Evolutionary conservation across 2,888 invertebrate species (phyloP), one percentile per base, ranked within the genome.

Genomic region (Boloria selene): DNA sequence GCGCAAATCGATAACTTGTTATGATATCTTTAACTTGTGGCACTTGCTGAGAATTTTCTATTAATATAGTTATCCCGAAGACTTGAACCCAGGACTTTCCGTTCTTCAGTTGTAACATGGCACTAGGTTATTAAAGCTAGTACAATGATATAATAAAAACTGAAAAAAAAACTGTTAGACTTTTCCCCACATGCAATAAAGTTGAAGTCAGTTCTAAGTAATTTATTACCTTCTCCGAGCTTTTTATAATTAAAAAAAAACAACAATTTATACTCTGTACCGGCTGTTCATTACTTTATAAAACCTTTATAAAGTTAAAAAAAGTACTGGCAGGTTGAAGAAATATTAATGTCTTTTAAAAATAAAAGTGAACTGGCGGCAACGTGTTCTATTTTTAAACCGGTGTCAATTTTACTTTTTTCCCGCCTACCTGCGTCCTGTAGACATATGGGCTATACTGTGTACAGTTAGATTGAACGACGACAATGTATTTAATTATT

Each of bases 361-460:
- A 80, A 83, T 77, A 79, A 76, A 76, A 66, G 72, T 72, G 71
- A 70, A 69, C 69, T 66, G 75, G 74, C 77, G 74, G 75, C 76
- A 77, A 72, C 69, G 73, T 67, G 78, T 81, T 84, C 82, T 85
- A 84, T 85, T 83, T 85, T 85, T 85, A 81, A 84, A 80, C 77
- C 70, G 59, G 77, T 79, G 82, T 81, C 78, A 81, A 77, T 83
- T 82, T 81, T 75, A 72, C 75, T 78, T 82, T 81, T 81, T 72
- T 67, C 65, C 44, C 16, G 3, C 14, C n/a, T 13, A 45, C 45
- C 0, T 14, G 17, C 31, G 16, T 59, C 59, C 59, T 49, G 49
- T 59, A n/a, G 17, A 17, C 31, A 59, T 59, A 49, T 59, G 49
- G 59, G 14, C 31, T 59, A 49, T 7, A 7, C 47, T 16, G 47